phyloP scores from a whole-genome alignment of 2,797 vertebrate species.

The Phrynocephalus guinanensis region DNA sequence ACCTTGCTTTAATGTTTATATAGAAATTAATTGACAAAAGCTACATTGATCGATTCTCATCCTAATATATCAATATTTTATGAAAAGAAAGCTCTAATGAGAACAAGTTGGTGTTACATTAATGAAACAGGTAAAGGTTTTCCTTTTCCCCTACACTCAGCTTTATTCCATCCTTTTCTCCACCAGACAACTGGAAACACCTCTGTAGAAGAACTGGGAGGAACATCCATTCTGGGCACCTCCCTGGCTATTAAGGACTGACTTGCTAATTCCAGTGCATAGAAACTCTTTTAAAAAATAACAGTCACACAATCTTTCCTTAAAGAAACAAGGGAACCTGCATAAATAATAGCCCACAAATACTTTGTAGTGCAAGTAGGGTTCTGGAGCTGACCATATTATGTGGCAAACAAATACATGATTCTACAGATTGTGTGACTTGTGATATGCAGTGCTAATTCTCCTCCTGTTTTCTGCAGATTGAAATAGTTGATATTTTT shows the following conservation, averaged over 20 bases:
- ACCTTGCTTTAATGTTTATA: not conserved
- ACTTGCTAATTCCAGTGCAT: not conserved
- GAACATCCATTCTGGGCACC: not conserved
- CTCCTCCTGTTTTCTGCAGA: not conserved
- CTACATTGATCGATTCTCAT: not conserved
- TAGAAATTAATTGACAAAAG: not conserved
- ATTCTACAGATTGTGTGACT: not conserved
- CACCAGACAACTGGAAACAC: not conserved
- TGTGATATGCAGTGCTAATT: conserved; percentile 15
- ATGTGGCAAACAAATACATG: not conserved
- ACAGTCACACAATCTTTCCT: not conserved
- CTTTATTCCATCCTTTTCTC: too few species aligned
- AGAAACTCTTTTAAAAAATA: not conserved
- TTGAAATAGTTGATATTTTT: not conserved
- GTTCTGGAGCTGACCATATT: not conserved
- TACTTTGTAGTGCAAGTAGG: not conserved
- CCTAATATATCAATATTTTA: not conserved
- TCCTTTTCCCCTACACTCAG: not conserved
- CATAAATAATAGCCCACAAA: not conserved
- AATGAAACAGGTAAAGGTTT: not conserved
- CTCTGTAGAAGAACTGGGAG: not conserved
- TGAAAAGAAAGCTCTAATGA: not conserved
- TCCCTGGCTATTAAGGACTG: not conserved
- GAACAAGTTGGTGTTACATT: not conserved
- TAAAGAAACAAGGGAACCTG: not conserved